Evolutionary conservation across 2,113 vertebrate genomes (phyloP), one percentile per base, ranked within the genome.

Genomic region (Pachycephala philippinensis): DNA sequence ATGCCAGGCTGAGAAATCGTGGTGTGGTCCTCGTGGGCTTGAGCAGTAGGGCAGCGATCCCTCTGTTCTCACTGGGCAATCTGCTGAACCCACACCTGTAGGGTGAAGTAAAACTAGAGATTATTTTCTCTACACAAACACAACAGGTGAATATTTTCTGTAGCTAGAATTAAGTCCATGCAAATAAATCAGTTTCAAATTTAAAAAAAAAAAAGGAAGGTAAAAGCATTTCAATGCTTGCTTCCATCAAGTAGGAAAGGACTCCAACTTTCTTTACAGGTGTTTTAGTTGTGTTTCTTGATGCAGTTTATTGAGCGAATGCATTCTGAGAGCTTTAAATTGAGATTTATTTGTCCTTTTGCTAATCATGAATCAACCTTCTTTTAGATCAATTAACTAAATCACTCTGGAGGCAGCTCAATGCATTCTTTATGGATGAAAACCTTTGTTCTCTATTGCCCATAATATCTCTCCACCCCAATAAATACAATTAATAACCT

Each of bases 331-430:
- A 87, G 89, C 88, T 96, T 96, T 93, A 97, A 97, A 97, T 97
- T 95, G 97, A 98, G 97, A 97, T 97, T 97, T 98, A 98, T 97
- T 97, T 97, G 84, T 95, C 79, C 87, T 97, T 93, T 97, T 96
- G 72, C 82, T 96, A 96, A 97, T 97, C 85, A 97, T 97, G 94
- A 98, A 97, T 97, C 95, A 96, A 95, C 54, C 33, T 91, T 94
- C 90, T 97, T 93, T 97, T 95, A 97, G 84, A 97, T 97, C 95
- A 98, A 97, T 98, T 98, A 97, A 96, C 90, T 97, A 97, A 97
- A 97, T 97, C 95, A 97, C 89, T 96, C 95, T 95, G 60, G 72
- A 97, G 91, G 87, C 90, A 96, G 81, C 87, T 90, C 95, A 54
- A 69, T 92, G 78, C 56, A 95, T 95, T 91, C 90, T 95, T 97